These are phyloP conservation scores for Penaeus chinensis DNA, from an alignment of 1,140 invertebrate species.

Conservation along the genomic window DNA sequence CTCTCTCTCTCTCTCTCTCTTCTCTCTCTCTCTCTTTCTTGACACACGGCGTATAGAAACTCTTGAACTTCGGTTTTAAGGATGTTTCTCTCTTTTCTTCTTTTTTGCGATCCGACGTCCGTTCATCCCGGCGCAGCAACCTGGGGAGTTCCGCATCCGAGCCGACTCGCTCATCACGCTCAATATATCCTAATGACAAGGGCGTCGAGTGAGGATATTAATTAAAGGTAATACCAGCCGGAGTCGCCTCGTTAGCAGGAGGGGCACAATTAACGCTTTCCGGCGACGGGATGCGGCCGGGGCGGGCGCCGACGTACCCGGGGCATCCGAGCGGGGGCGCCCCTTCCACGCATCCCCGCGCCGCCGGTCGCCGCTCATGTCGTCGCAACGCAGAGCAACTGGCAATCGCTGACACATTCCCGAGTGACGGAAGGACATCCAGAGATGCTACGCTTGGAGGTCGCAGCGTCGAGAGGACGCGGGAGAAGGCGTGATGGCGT, in stretches of 20 bases:
- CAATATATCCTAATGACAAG: slow-evolving; percentile 7
- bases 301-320: too few species aligned
- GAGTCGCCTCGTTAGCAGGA: slow-evolving; percentile 27
- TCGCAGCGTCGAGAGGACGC: slow-evolving; percentile 35
- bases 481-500: slow-evolving; percentile 26
- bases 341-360: background rate
- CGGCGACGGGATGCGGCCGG: background rate
- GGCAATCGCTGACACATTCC: background rate
- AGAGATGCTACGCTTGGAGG: slow-evolving; percentile 23
- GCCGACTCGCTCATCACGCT: too few species aligned
- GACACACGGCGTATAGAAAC: too few species aligned
- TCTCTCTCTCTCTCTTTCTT: too few species aligned
- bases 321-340: too few species aligned
- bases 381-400: too few species aligned
- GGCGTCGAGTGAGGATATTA: slow-evolving; percentile 15
- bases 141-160: too few species aligned
- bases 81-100: too few species aligned
- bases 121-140: too few species aligned
- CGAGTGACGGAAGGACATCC: background rate
- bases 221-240: slow-evolving; percentile 22
- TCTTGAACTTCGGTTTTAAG: too few species aligned
- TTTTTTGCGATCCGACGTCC: too few species aligned
- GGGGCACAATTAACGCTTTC: slow-evolving; percentile 35
- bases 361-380: background rate
- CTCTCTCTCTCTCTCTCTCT: too few species aligned